These are phyloP conservation scores for Alouatta palliata DNA, from an alignment of 2,113 vertebrate genomes.

Conservation along the genomic window DNA sequence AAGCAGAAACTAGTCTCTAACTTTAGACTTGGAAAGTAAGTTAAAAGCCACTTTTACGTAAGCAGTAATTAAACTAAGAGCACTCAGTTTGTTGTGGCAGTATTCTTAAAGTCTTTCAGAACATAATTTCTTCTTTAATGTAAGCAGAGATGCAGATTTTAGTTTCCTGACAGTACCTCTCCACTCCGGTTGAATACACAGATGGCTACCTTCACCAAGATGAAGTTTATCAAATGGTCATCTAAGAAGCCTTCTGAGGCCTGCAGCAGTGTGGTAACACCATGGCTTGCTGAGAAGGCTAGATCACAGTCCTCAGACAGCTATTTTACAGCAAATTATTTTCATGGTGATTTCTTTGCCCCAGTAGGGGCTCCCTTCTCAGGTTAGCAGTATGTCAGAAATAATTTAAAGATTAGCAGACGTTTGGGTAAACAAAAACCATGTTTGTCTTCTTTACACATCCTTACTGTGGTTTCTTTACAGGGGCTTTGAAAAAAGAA, in stretches of 20 bases:
- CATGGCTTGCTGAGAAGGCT: rapidly evolving
- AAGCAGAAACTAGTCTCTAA: conserved; percentile 29
- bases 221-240: not conserved
- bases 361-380: conserved; percentile 29
- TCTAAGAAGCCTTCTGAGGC: not conserved
- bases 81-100: not conserved
- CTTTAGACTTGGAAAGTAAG: conserved; percentile 33
- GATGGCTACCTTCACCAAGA: not conserved
- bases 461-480: conserved; percentile 50
- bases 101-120: not conserved
- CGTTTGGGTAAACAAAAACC: conserved; percentile 55
- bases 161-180: not conserved
- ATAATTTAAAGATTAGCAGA: conserved; percentile 62
- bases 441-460: conserved; percentile 22
- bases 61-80: conserved; percentile 7
- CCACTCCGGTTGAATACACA: not conserved
- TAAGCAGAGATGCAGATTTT: not conserved
- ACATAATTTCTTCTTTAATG: not conserved
- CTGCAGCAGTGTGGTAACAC: not conserved
- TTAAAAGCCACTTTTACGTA: conserved; percentile 22
- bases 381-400: conserved; percentile 50
- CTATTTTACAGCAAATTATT: conserved; percentile 28
- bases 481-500: not conserved
- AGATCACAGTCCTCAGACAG: not conserved
- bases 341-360: conserved; percentile 35